phyloP scores from a whole-genome alignment of 1,140 invertebrate species.

The Bombus waltoni region DNA sequence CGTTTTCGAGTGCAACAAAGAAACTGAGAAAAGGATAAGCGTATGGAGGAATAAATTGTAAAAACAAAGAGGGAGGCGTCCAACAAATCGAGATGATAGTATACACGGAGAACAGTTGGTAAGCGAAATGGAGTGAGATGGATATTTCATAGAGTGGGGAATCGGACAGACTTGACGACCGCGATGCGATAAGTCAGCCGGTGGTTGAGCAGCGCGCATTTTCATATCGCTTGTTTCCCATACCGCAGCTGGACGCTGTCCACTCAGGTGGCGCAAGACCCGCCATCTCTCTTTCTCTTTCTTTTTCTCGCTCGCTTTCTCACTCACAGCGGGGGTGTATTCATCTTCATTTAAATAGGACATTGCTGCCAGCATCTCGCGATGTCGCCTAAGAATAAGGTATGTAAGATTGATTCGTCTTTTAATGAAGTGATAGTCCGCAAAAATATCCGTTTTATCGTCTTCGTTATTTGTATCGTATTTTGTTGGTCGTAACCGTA shows the following conservation, averaged over 20 bases:
- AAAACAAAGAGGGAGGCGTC: conserved; percentile 32
- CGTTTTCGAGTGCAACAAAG: not conserved
- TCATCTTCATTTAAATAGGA: conserved; percentile 35
- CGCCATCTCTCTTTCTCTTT: conserved; percentile 18
- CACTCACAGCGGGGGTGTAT: conserved; percentile 52
- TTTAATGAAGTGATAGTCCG: not conserved
- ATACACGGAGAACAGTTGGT: conserved; percentile 26
- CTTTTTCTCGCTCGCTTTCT: conserved; percentile 20
- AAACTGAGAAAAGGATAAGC: conserved; percentile 7
- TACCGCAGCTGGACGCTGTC: conserved; percentile 61
- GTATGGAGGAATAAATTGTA: conserved; percentile 13
- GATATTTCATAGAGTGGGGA: conserved; percentile 59
- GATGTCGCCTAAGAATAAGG: conserved; percentile 74
- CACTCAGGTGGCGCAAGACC: conserved; percentile 55
- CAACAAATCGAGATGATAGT: conserved; percentile 29
- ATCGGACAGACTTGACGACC: conserved; percentile 62
- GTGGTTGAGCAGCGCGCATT: conserved; percentile 68
- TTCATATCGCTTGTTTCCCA: conserved; percentile 61
- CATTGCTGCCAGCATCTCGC: not conserved
- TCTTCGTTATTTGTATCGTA: not conserved
- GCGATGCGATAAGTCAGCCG: conserved; percentile 66
- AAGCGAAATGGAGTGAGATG: conserved; percentile 58
- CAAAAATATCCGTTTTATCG: not conserved
- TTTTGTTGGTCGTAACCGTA: not conserved
- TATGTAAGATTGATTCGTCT: conserved; percentile 44